Evolutionary conservation across 1,140 invertebrate genomes (phyloP).

Genomic region (Coboldia fuscipes): DNA sequence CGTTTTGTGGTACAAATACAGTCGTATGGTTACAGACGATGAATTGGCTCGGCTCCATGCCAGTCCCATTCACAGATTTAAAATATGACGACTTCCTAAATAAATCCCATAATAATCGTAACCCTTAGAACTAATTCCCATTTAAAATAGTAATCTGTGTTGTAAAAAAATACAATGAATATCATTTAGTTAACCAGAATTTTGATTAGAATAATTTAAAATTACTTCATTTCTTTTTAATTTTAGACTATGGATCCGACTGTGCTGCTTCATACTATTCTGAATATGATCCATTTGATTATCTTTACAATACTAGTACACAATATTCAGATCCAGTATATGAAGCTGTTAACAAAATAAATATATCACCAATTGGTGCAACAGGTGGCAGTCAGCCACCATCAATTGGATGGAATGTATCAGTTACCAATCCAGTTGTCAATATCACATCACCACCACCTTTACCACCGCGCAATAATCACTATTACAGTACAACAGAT

Average conservation of each 20-base stretch:
- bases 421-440: conserved; percentile 21
- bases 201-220: too few species aligned
- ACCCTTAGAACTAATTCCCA: too few species aligned
- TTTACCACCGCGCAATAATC: conserved; percentile 28
- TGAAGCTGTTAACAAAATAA: conserved; percentile 43
- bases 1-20: too few species aligned
- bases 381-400: conserved; percentile 13
- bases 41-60: too few species aligned
- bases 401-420: conserved; percentile 31
- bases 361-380: conserved; percentile 25
- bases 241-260: conserved; percentile 14
- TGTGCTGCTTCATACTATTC: conserved; percentile 45
- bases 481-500: conserved; percentile 8
- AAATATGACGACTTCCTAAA: too few species aligned
- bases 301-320: conserved; percentile 52
- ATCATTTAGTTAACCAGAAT: too few species aligned
- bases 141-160: too few species aligned
- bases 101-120: too few species aligned
- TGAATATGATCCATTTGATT: conserved; percentile 70
- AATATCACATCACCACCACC: conserved; percentile 19
- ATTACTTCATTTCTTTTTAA: conserved; percentile 9
- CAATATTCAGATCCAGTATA: conserved; percentile 57
- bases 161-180: too few species aligned
- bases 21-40: too few species aligned
- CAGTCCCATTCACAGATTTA: too few species aligned